Base-by-base conservation (phyloP, 2,113 vertebrate genomes). In the Ascaphus truei region DNA sequence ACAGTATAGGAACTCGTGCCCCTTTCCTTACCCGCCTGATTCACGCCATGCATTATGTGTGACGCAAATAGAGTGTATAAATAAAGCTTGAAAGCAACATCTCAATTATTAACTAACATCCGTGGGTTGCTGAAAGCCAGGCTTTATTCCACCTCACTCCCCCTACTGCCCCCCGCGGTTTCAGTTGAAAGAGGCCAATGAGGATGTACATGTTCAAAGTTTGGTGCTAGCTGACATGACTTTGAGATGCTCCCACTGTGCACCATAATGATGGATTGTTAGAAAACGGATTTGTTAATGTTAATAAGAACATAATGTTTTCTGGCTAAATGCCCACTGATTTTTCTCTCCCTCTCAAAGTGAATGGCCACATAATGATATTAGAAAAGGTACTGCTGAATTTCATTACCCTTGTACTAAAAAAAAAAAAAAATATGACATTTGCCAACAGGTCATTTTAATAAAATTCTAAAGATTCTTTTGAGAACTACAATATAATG, bases 141-240 rank as follows among this genome's bases (percentile, higher is more conserved):
- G n/a, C n/a, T n/a, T n/a, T n/a, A n/a, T 23, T 5, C 27, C 29
- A 30, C 30, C n/a, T 27, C 20, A 18, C 20, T 36, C 22, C 12
- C 22, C 11, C n/a, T n/a, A n/a, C 18, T 37, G 3, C 34, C 37
- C 29, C 30, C 12, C 37, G 65, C 23, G 27, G 29, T 27, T 4
- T 4, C 12, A 13, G 41, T 36, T 56, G 13, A 23, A n/a, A 20
- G 26, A 48, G 53, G 30, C 48, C 37, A 47, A 29, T 30, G 43
- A 60, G 43, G 31, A 59, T 13, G 22, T 13, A 51, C 9, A 36
- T 25, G 13, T 48, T 58, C 5, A 59, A 69, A 69, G 66, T 69
- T 69, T 51, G 55, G n/a, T 50, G 55, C 7, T 27, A 29, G 56
- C 18, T 60, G 45, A 51, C 39, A 60, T 23, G 23, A 34, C 20